phyloP scores from a whole-genome alignment of 2,888 invertebrate genomes.

The Leuctra nigra region DNA sequence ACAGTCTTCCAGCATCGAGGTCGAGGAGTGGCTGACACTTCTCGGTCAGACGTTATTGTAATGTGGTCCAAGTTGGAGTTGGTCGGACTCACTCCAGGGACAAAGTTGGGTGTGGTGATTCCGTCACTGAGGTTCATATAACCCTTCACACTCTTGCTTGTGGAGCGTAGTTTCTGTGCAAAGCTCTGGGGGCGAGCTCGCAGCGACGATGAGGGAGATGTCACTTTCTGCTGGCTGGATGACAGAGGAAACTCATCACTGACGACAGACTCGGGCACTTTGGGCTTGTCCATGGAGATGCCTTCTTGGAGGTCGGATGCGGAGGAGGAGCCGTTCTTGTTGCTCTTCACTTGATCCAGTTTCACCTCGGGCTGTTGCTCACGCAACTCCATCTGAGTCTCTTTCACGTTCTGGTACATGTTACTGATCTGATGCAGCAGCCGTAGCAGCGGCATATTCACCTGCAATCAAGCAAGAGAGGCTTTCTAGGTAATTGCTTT shows the following conservation, averaged over 20 bases:
- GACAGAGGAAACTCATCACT: constrained; percentile 32
- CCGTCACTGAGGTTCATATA: constrained; percentile 78
- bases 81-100: constrained; percentile 49
- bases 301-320: constrained; percentile 59
- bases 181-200: constrained; percentile 72
- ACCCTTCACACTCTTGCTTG: constrained; percentile 62
- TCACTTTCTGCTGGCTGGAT: constrained; percentile 21
- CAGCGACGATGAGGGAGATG: constrained; percentile 50
- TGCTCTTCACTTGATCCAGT: constrained; percentile 36
- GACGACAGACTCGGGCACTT: constrained; percentile 34
- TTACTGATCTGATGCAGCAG: constrained; percentile 93
- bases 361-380: constrained; percentile 53
- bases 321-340: constrained; percentile 55
- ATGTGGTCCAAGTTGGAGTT: constrained; percentile 49
- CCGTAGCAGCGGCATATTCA: constrained; percentile 91
- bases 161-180: constrained; percentile 75
- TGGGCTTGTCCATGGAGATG: constrained; percentile 38
- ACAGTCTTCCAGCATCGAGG: constrained; percentile 94
- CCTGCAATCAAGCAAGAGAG: too few species aligned
- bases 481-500: too few species aligned
- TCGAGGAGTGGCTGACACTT: constrained; percentile 41
- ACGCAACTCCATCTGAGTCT: constrained; percentile 84
- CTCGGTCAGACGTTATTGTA: constrained; percentile 45
- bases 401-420: constrained; percentile 96
- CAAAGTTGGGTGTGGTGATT: constrained; percentile 60